Conservation (phyloP, 1,140 invertebrate species). For the Teleopsis dalmanni region DNA sequence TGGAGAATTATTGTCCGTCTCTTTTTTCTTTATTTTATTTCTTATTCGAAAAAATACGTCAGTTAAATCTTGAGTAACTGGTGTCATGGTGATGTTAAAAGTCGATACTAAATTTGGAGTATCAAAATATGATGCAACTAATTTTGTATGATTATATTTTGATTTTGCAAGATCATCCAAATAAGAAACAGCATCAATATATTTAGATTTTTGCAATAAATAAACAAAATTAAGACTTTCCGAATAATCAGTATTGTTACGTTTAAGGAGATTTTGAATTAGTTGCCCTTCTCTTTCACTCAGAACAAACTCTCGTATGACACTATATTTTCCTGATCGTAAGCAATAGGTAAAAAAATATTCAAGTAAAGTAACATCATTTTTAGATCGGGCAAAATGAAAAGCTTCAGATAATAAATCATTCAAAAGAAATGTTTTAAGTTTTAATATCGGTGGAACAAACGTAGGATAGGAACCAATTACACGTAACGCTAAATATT, state of each 20-base stretch:
- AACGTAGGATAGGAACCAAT: conserved; percentile 14
- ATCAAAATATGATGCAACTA: conserved; percentile 1
- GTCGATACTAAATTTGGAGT: conserved; percentile 21
- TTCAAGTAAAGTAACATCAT: conserved; percentile 23
- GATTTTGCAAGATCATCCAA: conserved; percentile 28
- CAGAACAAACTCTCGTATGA: conserved; percentile 25
- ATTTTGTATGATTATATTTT: not conserved
- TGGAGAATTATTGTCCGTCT: conserved; percentile 14
- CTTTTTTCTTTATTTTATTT: conserved; percentile 15
- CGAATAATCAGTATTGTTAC: conserved; percentile 13
- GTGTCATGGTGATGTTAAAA: conserved; percentile 34
- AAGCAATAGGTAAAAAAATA: conserved; percentile 31
- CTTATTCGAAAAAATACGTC: conserved; percentile 30
- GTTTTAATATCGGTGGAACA: conserved; percentile 14
- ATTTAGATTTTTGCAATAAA: conserved; percentile 34
- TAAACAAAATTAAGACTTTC: conserved; percentile 33
- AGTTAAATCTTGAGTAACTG: conserved; percentile 25
- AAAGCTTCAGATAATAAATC: conserved; percentile 33
- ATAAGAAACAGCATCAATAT: conserved; percentile 34
- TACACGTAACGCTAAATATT: conserved; percentile 22
- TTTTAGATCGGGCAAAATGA: conserved; percentile 23
- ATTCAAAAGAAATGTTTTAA: conserved; percentile 30
- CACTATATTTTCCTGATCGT: conserved; percentile 15
- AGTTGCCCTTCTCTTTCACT: conserved; percentile 26
- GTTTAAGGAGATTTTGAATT: conserved; percentile 20